Evolutionary conservation across 1,140 invertebrate species (phyloP), one percentile per base, ranked within the genome.

Genomic region (Goniozus legneri): DNA sequence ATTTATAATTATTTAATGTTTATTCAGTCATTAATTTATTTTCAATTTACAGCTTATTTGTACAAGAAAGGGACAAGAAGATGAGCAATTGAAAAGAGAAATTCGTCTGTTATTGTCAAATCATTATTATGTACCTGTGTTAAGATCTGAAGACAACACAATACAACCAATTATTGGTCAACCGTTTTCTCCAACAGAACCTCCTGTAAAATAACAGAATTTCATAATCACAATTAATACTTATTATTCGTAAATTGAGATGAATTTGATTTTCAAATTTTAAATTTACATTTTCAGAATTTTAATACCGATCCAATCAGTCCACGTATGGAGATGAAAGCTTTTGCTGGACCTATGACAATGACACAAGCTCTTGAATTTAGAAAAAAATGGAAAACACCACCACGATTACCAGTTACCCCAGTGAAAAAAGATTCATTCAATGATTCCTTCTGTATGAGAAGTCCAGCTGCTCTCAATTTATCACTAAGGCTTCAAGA

Each of bases 341-440:
- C 90, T 3, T 84, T 86, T 71, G 91, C 89, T 14, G 91, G 91
- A 8, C 91, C 91, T 21, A 93, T 93, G 91, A 80, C 82, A 7
- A 82, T 84, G 48, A 72, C 80, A 2, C 79, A 85, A 52, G 91
- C 91, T 1, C 62, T 82, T 3, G 70, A 76, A 27, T 92, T 95
- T 71, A 79, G 85, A 8, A 83, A 82, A 54, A 80, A 83, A 39
- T 91, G 89, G 89, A 89, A 88, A 77, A 91, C 87, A 0, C 88
- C 89, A 14, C 85, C 86, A 0, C 77, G 84, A 32, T 47, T 65
- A 48, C 43, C 49, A 8, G 60, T 39, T 16, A 52, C 40, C 14
- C 39, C 53, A 2, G 14, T 41, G 21, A 59, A 43, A 22, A 58
- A n/a, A 8, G 20, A 33, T 16, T 33, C 24, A 1, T 30, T 50